Base-by-base conservation (phyloP, 2,888 invertebrate species). In the Parnassius mnemosyne region DNA sequence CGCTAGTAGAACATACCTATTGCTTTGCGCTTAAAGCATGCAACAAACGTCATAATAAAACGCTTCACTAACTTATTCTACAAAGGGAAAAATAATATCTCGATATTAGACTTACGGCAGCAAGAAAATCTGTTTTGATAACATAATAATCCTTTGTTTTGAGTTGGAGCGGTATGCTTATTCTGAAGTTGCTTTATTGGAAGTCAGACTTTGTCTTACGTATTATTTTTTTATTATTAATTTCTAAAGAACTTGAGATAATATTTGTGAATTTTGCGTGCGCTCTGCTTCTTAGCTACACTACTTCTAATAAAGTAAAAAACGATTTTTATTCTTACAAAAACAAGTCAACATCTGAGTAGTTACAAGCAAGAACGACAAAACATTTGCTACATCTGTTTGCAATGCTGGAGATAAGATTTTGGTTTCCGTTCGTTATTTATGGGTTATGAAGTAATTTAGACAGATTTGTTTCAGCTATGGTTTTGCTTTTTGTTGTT, bases 141-240 rank as follows among this genome's bases (percentile, higher is more conserved):
- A 50, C 13, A 50, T 16, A 20, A 16, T 50, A 50, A 50, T 50
- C 50, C 50, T 50, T 20, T 50, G 20, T 50, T 20, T 50, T 16
- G 50, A 5, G 10, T 50, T 50, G 16, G 50, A 3, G 13, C 50
- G 20, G 47, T 13, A 9, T 16, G 13, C 16, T 50, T 50, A 50
- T 50, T 16, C 10, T 7, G 16, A 50, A 3, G 10, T 13, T 50
- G 50, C 20, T 50, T 50, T 50, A 9, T 43, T 54, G 13, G 10
- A 12, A 44, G 46, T 20, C 44, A 10, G 10, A 13, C 10, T 54
- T 43, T 54, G 43, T 54, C 20, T 10, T 44, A 20, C 11, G 3
- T 46, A 34, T 13, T 41, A 25, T 34, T 56, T 25, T 3, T 7
- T 25, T 7, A 25, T 25, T 25, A 25, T 25, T 7, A 5, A 25